Evolutionary conservation across 53 echinoderm and acorn worm genomes (phyloP), one percentile per base, ranked within the genome.

Genomic region (Hippasteria phrygiana): DNA sequence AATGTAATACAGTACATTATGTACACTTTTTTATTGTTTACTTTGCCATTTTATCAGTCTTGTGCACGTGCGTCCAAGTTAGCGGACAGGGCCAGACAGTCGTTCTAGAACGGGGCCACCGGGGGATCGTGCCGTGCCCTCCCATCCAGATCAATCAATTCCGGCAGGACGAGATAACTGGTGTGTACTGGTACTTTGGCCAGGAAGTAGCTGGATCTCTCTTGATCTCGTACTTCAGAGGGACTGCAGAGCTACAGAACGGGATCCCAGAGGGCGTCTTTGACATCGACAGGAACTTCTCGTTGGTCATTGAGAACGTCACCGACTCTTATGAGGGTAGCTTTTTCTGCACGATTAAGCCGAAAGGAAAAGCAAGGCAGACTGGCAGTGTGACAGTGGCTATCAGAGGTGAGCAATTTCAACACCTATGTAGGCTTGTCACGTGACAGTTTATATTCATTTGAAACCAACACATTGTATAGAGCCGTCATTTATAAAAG

Each of bases 301-400:
- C 75, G 6, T 40, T 75, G 75, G 75, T 75, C 48, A 75, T 75
- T 14, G 47, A 46, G 14, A 75, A 75, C 50, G 72, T 72, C 42
- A 72, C 40, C 13, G 72, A 72, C 72, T 43, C 40, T 1, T 7
- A 72, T 14, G 72, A 43, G 0, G 75, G 47, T 8, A 46, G 2
- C 2, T 75, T 29, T 41, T 75, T 39, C 41, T 75, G 18, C 75
- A 31, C 2, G 4, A 14, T 75, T 3, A 75, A 75, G 75, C 75
- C 51, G 1, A 46, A 5, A 50, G 3, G 14, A 7, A 10, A 11
- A 29, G 29, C 4, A 13, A 5, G 1, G 4, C 50, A 16, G 26
- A 48, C 7, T 14, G 43, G 75, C 5, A 48, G 31, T 22, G 50
- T 75, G 33, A 43, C 47, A 29, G 51, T 50, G 11, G 17, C 38